Conservation (phyloP, 2,888 invertebrate genomes). For the Brenthis daphne region DNA sequence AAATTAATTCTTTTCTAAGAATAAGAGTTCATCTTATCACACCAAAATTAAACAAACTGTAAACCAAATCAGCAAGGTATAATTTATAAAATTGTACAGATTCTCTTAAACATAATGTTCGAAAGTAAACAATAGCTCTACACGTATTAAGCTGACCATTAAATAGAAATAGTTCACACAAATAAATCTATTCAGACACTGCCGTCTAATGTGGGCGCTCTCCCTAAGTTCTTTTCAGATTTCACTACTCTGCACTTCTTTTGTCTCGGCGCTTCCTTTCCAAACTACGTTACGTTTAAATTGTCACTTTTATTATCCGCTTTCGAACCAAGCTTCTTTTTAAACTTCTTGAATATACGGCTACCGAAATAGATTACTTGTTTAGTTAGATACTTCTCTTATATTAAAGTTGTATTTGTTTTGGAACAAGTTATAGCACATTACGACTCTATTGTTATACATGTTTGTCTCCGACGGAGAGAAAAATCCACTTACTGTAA, state of each 20-base stretch:
- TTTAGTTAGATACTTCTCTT: constrained; percentile 4
- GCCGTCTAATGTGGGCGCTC: constrained; percentile 23
- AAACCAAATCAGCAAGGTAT: too few species aligned
- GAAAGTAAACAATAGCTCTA: neutral
- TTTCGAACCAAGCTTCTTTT: constrained; percentile 49
- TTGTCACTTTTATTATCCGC: constrained; percentile 70
- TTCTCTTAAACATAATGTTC: neutral
- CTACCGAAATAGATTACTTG: constrained; percentile 19
- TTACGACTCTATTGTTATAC: too few species aligned
- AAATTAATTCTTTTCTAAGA: too few species aligned
- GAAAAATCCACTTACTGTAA: too few species aligned
- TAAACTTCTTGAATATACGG: constrained; percentile 36
- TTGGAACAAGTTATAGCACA: too few species aligned
- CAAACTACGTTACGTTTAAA: constrained; percentile 66
- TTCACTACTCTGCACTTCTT: constrained; percentile 57
- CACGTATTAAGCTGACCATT: constrained; percentile 1
- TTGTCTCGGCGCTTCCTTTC: constrained; percentile 65
- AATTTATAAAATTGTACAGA: neutral
- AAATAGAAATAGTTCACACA: constrained; percentile 11
- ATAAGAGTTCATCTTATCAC: too few species aligned
- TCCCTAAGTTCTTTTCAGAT: constrained; percentile 61
- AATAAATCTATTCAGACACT: constrained; percentile 18
- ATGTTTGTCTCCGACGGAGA: too few species aligned
- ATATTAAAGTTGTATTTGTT: neutral
- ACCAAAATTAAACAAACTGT: too few species aligned